Evolutionary conservation across 2,888 invertebrate genomes (phyloP).

Genomic region (Octonoba sinensis): DNA sequence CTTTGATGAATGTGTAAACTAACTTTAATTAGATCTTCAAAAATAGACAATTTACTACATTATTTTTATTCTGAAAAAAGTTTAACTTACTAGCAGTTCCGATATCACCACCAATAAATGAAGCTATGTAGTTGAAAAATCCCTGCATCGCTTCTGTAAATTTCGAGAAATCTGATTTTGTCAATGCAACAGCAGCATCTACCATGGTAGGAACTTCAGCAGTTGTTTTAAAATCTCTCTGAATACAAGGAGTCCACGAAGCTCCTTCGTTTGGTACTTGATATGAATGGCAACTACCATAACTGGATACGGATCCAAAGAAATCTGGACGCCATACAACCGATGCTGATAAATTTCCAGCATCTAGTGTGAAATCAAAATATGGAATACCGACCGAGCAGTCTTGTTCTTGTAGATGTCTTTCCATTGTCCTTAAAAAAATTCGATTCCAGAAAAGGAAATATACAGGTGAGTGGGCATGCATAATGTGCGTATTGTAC

Average conservation of each 20-base stretch:
- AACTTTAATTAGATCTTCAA: no score
- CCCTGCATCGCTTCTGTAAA: slow-evolving; percentile 69
- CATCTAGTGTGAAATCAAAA: slow-evolving; percentile 71
- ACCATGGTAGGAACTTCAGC: slow-evolving; percentile 69
- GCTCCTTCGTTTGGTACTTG: slow-evolving; percentile 68
- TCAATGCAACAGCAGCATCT: slow-evolving; percentile 69
- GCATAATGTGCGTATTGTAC: slow-evolving; percentile 68
- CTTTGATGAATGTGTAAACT: no score
- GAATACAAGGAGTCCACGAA: slow-evolving; percentile 69
- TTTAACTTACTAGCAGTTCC: slow-evolving; percentile 66
- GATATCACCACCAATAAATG: slow-evolving; percentile 70
- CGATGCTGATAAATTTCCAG: slow-evolving; percentile 68
- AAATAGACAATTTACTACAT: no score
- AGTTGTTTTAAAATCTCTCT: slow-evolving; percentile 68
- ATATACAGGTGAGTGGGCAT: slow-evolving; percentile 68
- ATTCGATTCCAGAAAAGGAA: slow-evolving; percentile 70
- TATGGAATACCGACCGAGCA: slow-evolving; percentile 70
- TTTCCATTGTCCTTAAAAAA: slow-evolving; percentile 69
- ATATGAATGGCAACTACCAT: slow-evolving; percentile 67
- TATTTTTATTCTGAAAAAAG: no score
- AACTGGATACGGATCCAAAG: slow-evolving; percentile 69
- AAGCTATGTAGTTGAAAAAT: slow-evolving; percentile 68
- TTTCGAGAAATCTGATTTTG: slow-evolving; percentile 67
- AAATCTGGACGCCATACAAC: slow-evolving; percentile 69
- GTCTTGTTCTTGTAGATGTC: slow-evolving; percentile 68